These are phyloP conservation scores for Hydractinia echinata DNA, from an alignment of 30 jellyfish, hydroid and myxozoan genomes.

Conservation along the genomic window DNA sequence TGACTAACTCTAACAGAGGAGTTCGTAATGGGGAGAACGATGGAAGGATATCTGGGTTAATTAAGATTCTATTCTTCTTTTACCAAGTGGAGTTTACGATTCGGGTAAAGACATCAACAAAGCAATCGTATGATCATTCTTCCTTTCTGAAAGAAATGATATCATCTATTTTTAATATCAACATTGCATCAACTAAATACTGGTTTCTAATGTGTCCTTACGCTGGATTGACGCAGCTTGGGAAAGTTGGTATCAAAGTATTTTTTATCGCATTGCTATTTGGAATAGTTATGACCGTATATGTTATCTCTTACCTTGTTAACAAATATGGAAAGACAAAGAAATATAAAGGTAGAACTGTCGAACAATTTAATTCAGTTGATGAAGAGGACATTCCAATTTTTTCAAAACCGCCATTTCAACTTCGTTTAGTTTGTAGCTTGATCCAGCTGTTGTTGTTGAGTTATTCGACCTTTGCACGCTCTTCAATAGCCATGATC, in stretches of 20 bases:
- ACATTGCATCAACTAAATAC: conserved; percentile 2
- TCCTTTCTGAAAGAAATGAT: neutral
- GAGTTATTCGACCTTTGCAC: conserved; percentile 22
- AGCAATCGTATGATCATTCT: neutral
- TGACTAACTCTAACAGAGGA: too few species aligned
- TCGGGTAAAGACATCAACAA: neutral
- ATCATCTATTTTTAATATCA: neutral
- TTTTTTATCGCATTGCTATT: neutral
- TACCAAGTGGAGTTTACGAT: conserved; percentile 30
- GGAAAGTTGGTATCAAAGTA: neutral
- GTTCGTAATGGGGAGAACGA: neutral
- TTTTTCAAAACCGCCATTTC: neutral
- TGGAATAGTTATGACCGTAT: neutral
- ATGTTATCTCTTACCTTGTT: neutral
- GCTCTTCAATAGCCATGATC: conserved; percentile 4
- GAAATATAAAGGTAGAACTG: neutral
- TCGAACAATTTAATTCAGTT: neutral
- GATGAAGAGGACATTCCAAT: conserved; percentile 1
- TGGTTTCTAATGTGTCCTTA: conserved; percentile 20
- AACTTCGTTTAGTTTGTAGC: conserved; percentile 7
- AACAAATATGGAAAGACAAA: neutral
- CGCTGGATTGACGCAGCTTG: neutral
- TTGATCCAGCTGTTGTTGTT: conserved; percentile 20
- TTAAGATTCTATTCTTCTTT: conserved; percentile 34
- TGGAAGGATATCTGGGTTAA: conserved; percentile 19